Evolutionary conservation across 1,140 invertebrate species (phyloP), one percentile per base, ranked within the genome.

Genomic region (Antheraea pernyi): DNA sequence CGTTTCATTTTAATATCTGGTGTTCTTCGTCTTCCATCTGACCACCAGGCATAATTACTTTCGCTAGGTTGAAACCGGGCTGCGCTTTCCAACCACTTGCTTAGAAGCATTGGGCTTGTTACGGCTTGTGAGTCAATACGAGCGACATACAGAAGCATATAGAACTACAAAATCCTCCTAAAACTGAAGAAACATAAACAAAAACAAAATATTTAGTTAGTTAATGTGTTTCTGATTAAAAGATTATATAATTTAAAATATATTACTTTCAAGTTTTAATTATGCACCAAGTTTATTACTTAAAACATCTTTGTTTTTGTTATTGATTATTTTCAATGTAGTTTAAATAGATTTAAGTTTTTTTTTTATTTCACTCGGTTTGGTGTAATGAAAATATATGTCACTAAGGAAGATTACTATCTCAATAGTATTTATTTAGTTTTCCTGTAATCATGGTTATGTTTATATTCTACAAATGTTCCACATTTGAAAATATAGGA

Each of bases 11-110:
- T 85, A 2, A 67, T 30, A 36, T 89, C 85, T 6, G 79, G 71
- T 67, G 84, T 87, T 67, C 81, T 78, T 65, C 82, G 73, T 73
- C 76, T 83, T 16, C 76, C 85, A 76, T 93, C 89, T 68, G 83
- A 92, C 95, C 95, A 95, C 80, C 94, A 93, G 0, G 95, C 93
- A 78, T 95, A 95, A 79, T 95, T 95, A 59, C 93, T 93, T 76
- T 95, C 94, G 68, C 94, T 94, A 0, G 95, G 95, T 67, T 94
- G 93, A 78, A 95, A 96, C 65, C 94, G 93, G 3, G 93, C 95
- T 0, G 95, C 95, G 77, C 95, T 95, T 80, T 95, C 94, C 19
- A 95, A 79, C 95, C 95, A 96, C 78, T 95, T 95, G 48, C 94
- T 94, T 8, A 96, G 87, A 69, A 94, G 89, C 37, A 94, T 85